Evolutionary conservation across 2,113 vertebrate genomes (phyloP).

Genomic region (Gallinago undulata): DNA sequence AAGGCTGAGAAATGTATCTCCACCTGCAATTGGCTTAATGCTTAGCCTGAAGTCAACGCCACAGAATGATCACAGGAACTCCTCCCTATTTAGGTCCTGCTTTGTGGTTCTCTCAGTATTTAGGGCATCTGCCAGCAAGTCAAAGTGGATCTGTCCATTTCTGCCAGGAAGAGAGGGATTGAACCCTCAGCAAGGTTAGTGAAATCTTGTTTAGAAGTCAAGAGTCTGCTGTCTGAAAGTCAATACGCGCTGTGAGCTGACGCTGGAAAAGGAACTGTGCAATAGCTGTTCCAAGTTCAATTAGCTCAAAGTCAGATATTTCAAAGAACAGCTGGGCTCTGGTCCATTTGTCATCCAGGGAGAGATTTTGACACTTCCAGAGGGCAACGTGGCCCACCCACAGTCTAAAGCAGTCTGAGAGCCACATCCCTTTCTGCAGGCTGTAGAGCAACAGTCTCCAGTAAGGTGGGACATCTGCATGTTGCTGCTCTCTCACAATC

Average conservation of each 20-base stretch:
- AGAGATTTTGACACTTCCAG: constrained; percentile 39
- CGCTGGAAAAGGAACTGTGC: not conserved
- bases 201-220: constrained; percentile 12
- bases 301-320: constrained; percentile 34
- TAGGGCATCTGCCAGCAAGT: not conserved
- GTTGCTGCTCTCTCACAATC: not conserved
- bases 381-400: constrained; percentile 9
- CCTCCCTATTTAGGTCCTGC: not conserved
- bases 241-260: not conserved
- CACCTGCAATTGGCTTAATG: accelerated
- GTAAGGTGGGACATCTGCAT: not conserved
- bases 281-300: constrained; percentile 14
- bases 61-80: not conserved
- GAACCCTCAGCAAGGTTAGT: not conserved
- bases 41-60: not conserved
- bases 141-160: not conserved
- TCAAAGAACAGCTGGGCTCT: constrained; percentile 37
- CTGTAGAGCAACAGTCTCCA: not conserved
- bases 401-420: not conserved
- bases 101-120: not conserved
- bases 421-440: not conserved
- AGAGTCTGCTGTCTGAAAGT: constrained; percentile 4
- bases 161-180: not conserved
- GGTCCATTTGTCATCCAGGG: constrained; percentile 31
- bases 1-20: not conserved